Base-by-base conservation (phyloP, 1,140 invertebrate species). In the Asobara japonica region DNA sequence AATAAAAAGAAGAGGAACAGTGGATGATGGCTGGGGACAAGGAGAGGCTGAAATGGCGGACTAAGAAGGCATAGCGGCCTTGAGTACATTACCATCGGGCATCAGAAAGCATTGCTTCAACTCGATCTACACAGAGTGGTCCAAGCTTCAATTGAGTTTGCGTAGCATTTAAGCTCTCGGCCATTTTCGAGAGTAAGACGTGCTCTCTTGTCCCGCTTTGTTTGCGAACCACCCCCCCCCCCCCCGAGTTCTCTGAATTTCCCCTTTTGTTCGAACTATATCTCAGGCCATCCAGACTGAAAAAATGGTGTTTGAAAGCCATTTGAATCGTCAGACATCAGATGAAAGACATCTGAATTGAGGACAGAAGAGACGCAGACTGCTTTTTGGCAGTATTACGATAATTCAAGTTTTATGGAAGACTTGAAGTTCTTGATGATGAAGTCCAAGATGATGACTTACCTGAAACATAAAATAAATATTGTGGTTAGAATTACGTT, bases 81-180 rank as follows among this genome's bases (percentile, higher is more conserved):
- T 22, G 68, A 66, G 48, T 25, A 22, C 25, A 74, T 74, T 74
- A 45, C 73, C 71, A 73, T 75, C 45, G 62, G 61, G 30, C 51
- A 70, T 69, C 51, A 56, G 65, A 70, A 69, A 67, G 62, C n/a
- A 70, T 18, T 56, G 38, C 72, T 71, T 29, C 61, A 31, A 51
- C 29, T 36, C 65, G 65, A 68, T 73, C 60, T 56, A 38, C 22
- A 48, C 51, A 29, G 29, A 38, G 29, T 29, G 51, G 38, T 71
- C 67, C 36, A 51, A 45, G 65, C 56, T 74, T 79, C 76, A 76
- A 76, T 74, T 72, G 70, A 76, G 68, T 77, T 79, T 73, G 73
- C 74, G 16, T 66, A 73, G 38, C 72, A 67, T 74, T 73, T 48
- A 33, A 67, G 56, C 45, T 51, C 30, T 61, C 48, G 27, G 61